Base-by-base conservation (phyloP, 2,113 vertebrate genomes). In the Pitta sordida region DNA sequence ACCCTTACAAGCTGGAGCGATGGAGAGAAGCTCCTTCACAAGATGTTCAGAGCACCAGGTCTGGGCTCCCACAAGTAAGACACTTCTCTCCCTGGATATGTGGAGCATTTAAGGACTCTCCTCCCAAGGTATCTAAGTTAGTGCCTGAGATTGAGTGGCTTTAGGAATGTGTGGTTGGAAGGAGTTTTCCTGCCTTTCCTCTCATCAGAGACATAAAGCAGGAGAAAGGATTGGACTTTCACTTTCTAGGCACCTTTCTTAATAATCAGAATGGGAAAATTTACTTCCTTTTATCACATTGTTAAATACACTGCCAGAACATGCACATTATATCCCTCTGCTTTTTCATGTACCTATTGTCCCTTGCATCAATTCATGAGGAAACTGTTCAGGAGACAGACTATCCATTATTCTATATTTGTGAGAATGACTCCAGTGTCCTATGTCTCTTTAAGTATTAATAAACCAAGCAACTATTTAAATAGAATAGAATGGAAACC, bases 401-500 rank as follows among this genome's bases (percentile, higher is more conserved):
- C 21, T 82, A 32, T 36, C 84, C 71, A 92, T 75, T 89, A 93
- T 83, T 90, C 71, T 91, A 15, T 62, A 87, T 92, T 91, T 85
- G 65, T 58, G 55, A 86, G 59, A 80, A 83, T 55, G 58, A 88
- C 71, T 83, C 21, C 6, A 83, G 79, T 80, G 64, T 95, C 73
- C 60, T 83, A 8, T 88, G 39, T 80, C 84, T 91, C 55, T 87
- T 94, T 81, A 94, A 91, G 81, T 76, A 93, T 87, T 96, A 90
- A 83, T 91, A 88, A 83, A 86, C 78, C n/a, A 44, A 82, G 43
- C 43, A 83, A 78, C 67, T 29, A 76, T 83, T 86, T 91, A 80
- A 90, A 83, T 14, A 74, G 71, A 94, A 63, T 27, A 48, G 73
- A 93, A 71, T 23, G 30, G 88, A 94, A 95, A 92, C 90, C 15